Evolutionary conservation across 1,140 invertebrate genomes (phyloP).

Genomic region (Rhyacophila brunnea): DNA sequence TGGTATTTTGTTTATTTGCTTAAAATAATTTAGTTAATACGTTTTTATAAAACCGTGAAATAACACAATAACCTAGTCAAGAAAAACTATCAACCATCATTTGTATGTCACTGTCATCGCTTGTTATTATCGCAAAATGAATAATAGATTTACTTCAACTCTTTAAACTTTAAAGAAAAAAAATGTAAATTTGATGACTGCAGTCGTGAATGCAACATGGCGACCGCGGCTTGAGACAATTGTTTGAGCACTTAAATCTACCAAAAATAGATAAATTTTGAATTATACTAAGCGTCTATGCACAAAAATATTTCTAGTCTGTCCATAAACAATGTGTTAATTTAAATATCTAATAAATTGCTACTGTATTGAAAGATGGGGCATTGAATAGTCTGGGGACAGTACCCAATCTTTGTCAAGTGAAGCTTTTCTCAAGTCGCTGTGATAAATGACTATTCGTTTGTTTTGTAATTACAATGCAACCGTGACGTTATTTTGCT

Average conservation of each 20-base stretch:
- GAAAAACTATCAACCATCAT: too few relatives aligned
- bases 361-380: constrained; percentile 30
- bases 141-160: too few relatives aligned
- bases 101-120: too few relatives aligned
- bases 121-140: too few relatives aligned
- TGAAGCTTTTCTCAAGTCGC: constrained; percentile 1
- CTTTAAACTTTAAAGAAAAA: not conserved
- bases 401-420: not conserved
- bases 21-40: too few relatives aligned
- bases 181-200: not conserved
- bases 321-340: not conserved
- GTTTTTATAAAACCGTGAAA: too few relatives aligned
- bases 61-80: too few relatives aligned
- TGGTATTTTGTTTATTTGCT: too few relatives aligned
- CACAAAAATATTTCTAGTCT: constrained; percentile 11
- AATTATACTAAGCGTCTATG: constrained; percentile 21
- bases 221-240: constrained; percentile 6
- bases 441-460: constrained; percentile 9
- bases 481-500: constrained; percentile 19
- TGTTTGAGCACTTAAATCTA: constrained; percentile 5
- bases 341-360: constrained; percentile 30
- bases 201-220: constrained; percentile 3
- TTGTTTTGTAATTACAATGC: constrained; percentile 18
- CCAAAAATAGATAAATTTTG: constrained; percentile 12
- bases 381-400: not conserved